phyloP scores from a whole-genome alignment of 1,140 invertebrate genomes.

The Pseudomyrmex sp. region DNA sequence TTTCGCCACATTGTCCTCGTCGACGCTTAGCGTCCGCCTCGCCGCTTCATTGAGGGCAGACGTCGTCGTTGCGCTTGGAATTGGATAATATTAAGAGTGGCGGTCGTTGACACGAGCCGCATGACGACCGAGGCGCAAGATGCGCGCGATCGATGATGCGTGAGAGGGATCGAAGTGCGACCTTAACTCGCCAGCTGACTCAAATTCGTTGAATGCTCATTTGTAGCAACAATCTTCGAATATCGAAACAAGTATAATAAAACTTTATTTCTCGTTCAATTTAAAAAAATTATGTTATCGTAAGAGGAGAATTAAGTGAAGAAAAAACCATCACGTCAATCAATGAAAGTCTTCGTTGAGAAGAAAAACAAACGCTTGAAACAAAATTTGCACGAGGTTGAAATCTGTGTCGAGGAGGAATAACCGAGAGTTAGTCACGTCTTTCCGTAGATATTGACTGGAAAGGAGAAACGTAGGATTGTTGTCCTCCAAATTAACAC shows the following conservation, averaged over 20 bases:
- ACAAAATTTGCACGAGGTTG: background rate
- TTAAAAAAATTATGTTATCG: background rate
- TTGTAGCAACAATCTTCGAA: background rate
- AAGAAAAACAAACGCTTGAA: background rate
- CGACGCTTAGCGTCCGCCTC: conserved; percentile 33
- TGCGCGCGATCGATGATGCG: conserved; percentile 66
- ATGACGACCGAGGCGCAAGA: conserved; percentile 33
- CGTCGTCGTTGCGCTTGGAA: conserved; percentile 51
- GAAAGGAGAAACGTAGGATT: too few species aligned
- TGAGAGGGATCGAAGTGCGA: conserved; percentile 62
- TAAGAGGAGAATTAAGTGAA: background rate
- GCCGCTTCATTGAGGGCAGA: conserved; percentile 59
- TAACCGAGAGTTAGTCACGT: too few species aligned
- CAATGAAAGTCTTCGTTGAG: background rate
- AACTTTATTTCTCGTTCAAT: background rate
- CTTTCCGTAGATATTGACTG: too few species aligned
- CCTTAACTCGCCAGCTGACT: background rate
- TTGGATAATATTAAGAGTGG: conserved; percentile 72
- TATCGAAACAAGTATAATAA: background rate
- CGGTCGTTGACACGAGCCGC: conserved; percentile 71
- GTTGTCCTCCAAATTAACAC: too few species aligned
- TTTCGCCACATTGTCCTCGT: background rate
- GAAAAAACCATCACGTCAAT: too few species aligned
- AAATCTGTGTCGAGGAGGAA: too few species aligned
- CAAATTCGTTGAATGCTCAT: background rate